These are phyloP conservation scores for Drosophila melanosoma DNA, from an alignment of 2,888 invertebrate species.

Conservation along the genomic window DNA sequence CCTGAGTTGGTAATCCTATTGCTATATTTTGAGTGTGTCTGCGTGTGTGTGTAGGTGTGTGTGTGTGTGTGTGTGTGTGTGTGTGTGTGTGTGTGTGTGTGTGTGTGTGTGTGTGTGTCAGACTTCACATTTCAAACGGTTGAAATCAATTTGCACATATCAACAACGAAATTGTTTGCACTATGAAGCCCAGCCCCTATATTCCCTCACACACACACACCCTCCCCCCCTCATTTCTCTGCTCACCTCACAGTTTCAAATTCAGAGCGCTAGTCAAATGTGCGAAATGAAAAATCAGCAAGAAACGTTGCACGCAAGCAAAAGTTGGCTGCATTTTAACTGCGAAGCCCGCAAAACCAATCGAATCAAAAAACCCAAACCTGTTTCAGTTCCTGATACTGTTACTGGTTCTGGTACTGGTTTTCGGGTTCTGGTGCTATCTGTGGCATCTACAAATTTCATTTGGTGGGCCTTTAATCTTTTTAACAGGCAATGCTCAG, in stretches of 20 bases:
- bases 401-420: background rate
- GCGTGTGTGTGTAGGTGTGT: constrained; percentile 6
- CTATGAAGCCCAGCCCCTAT: constrained; percentile 46
- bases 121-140: constrained; percentile 75
- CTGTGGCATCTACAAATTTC: constrained; percentile 71
- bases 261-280: constrained; percentile 47
- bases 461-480: constrained; percentile 76
- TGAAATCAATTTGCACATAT: constrained; percentile 81
- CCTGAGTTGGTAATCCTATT: constrained; percentile 46
- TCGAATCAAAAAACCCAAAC: constrained; percentile 23
- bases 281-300: constrained; percentile 77
- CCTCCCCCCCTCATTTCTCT: background rate
- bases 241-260: constrained; percentile 4
- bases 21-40: constrained; percentile 4
- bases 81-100: constrained; percentile 13
- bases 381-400: background rate
- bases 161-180: constrained; percentile 79
- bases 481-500: constrained; percentile 39
- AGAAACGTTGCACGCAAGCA: constrained; percentile 60
- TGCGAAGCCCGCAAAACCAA: constrained; percentile 22
- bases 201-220: background rate
- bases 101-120: constrained; percentile 52
- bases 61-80: constrained; percentile 4
- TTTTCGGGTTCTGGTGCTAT: constrained; percentile 34
- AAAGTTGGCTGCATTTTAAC: constrained; percentile 57